Percentiles rank a stretch among this genome's conserved stretches.
Conservation (phyloP, 2,113 vertebrate genomes). For the Trogon melanurus region DNA sequence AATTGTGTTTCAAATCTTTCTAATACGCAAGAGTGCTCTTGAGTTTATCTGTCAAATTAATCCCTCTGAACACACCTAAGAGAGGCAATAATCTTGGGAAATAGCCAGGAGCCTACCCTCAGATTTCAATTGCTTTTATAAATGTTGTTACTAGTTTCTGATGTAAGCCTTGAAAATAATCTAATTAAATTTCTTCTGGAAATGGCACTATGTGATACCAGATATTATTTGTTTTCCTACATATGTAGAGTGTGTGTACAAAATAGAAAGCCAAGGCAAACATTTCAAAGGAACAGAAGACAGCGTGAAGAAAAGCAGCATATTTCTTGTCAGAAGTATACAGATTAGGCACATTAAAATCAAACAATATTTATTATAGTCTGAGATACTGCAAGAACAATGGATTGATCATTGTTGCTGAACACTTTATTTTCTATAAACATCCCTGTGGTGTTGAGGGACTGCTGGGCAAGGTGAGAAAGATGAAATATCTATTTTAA, state of each 20-base stretch:
- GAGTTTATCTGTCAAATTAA: slow-evolving; percentile 43
- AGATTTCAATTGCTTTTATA: slow-evolving; percentile 54
- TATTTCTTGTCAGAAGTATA: slow-evolving; percentile 28
- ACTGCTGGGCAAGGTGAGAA: slow-evolving; percentile 32
- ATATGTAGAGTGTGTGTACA: background rate
- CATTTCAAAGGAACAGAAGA: slow-evolving; percentile 39
- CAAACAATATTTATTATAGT: slow-evolving; percentile 21
- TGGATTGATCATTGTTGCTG: background rate
- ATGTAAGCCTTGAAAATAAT: slow-evolving; percentile 24
- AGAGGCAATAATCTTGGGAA: slow-evolving; percentile 8
- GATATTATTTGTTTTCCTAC: slow-evolving; percentile 6
- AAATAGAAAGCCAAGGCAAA: slow-evolving; percentile 21
- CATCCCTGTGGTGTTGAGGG: background rate
- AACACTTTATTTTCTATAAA: slow-evolving; percentile 13
- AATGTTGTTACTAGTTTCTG: slow-evolving; percentile 11
- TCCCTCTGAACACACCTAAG: background rate
- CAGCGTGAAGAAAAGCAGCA: background rate
- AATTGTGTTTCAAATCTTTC: slow-evolving; percentile 19
- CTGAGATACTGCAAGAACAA: background rate
- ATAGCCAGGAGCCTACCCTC: slow-evolving; percentile 23
- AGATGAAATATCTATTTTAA: slow-evolving; percentile 43
- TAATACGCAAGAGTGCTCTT: background rate
- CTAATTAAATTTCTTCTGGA: slow-evolving; percentile 35
- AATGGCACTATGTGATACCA: background rate
- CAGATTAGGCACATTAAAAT: slow-evolving; percentile 49